Evolutionary conservation across 2,113 vertebrate genomes (phyloP).

Genomic region (Ellobius talpinus): DNA sequence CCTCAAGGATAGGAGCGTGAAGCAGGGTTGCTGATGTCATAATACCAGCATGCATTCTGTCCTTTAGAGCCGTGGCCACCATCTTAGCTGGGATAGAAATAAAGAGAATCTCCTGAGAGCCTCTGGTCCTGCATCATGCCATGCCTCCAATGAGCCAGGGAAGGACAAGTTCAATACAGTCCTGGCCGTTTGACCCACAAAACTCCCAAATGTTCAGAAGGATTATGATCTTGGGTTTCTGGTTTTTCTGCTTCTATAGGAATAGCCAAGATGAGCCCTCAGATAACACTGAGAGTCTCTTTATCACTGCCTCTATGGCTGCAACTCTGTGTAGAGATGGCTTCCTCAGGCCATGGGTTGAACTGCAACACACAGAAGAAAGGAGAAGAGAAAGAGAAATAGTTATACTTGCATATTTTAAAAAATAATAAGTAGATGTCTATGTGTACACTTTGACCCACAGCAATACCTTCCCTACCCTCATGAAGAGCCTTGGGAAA

Average conservation of each 20-base stretch:
- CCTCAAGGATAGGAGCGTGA: background rate
- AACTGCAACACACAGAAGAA: background rate
- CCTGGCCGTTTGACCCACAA: background rate
- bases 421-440: background rate
- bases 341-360: background rate
- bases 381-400: background rate
- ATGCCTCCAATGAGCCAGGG: fast-evolving
- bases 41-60: background rate
- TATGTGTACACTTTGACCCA: background rate
- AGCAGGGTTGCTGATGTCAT: background rate
- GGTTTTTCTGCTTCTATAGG: background rate
- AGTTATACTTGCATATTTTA: background rate
- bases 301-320: background rate
- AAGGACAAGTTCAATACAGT: background rate
- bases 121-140: background rate
- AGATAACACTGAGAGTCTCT: background rate
- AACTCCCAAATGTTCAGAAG: background rate
- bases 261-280: background rate
- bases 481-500: background rate
- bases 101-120: background rate
- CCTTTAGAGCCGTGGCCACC: background rate
- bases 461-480: background rate
- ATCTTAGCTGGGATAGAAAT: background rate
- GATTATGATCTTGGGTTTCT: background rate
- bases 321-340: background rate